Evolutionary conservation across 2,113 vertebrate genomes (phyloP).

Genomic region (Quiscalus mexicanus): DNA sequence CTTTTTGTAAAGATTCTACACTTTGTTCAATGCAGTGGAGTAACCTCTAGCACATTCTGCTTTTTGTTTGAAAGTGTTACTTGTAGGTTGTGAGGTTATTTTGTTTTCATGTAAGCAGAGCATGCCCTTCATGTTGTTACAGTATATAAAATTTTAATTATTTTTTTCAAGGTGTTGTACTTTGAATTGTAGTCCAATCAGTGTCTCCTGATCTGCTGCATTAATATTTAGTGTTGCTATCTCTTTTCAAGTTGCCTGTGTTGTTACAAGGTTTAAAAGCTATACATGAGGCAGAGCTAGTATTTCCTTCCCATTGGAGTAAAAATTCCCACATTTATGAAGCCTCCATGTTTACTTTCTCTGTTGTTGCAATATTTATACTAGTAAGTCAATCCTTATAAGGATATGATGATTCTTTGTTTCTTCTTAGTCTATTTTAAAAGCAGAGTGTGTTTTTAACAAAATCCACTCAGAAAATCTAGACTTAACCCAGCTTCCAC

Average conservation of each 20-base stretch:
- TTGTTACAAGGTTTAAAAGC: not conserved
- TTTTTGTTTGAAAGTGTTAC: not conserved
- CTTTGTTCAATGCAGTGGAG: not conserved
- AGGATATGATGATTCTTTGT: not conserved
- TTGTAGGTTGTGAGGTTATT: not conserved
- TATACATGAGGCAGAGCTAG: not conserved
- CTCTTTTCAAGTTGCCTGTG: not conserved
- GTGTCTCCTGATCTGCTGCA: not conserved
- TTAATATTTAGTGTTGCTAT: not conserved
- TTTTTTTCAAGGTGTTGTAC: not conserved
- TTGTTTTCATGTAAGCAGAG: not conserved
- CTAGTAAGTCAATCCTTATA: not conserved
- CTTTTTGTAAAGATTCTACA: not conserved
- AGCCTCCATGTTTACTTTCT: not conserved
- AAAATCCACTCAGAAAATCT: not conserved
- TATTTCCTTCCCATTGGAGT: not conserved
- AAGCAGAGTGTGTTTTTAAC: not conserved
- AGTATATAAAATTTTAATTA: not conserved
- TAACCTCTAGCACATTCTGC: accelerated
- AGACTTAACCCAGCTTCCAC: not conserved
- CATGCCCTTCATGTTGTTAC: not conserved
- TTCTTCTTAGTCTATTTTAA: not conserved
- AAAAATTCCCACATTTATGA: not conserved
- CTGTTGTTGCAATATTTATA: not conserved
- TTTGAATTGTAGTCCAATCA: not conserved